Conservation (phyloP, 2,113 vertebrate genomes). For the Benitochromis conjunctus region DNA sequence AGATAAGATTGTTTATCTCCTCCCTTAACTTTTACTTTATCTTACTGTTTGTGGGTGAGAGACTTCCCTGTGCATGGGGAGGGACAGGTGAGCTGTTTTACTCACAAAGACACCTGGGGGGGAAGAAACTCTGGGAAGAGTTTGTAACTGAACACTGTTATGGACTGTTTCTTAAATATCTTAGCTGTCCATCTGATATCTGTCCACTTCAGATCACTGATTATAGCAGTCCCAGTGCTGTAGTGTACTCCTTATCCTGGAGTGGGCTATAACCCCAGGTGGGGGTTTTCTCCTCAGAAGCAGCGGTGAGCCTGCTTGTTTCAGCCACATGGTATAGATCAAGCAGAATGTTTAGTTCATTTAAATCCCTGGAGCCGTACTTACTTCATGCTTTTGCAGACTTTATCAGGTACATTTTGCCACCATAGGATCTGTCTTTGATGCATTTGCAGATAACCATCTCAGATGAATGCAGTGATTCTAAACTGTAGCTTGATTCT, state of each 20-base stretch:
- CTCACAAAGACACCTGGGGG: neutral
- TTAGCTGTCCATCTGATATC: neutral
- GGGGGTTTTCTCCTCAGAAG: neutral
- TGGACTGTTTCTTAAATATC: neutral
- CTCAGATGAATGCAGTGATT: neutral
- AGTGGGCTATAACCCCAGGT: neutral
- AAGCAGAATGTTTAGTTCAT: neutral
- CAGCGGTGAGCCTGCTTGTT: neutral
- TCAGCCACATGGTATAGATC: neutral
- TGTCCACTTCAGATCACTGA: neutral
- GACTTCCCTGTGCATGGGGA: neutral
- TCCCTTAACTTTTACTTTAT: neutral
- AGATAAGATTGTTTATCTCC: neutral
- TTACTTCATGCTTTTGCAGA: neutral
- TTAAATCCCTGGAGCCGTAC: neutral
- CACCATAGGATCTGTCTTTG: neutral
- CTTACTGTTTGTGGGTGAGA: neutral
- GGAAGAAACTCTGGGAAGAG: neutral
- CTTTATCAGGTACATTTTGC: neutral
- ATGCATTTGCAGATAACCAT: neutral
- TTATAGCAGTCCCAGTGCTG: neutral
- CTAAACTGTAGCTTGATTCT: neutral
- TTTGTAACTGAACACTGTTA: neutral
- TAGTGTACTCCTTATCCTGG: neutral
- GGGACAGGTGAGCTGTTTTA: neutral